A percentile compares a stretch with the other conserved stretches of the same genome.
These are phyloP conservation scores for Scolopax bukidnonensis DNA, from an alignment of 2,797 vertebrate genomes.

Conservation along the genomic window DNA sequence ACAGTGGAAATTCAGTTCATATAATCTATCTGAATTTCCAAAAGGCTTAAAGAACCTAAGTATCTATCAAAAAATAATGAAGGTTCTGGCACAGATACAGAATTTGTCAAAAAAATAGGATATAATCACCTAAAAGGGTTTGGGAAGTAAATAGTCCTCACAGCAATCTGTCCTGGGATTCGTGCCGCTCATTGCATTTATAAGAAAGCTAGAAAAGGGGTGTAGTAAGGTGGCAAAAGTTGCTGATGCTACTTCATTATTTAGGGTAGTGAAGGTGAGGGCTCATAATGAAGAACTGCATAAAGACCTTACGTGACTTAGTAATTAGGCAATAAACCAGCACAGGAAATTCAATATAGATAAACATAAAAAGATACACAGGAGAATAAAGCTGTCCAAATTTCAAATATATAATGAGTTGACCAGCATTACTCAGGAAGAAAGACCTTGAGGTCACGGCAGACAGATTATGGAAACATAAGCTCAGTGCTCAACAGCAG, in stretches of 20 bases:
- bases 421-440: neutral
- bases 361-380: neutral
- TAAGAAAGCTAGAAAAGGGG: neutral
- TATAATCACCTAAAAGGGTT: neutral
- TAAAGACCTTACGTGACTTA: neutral
- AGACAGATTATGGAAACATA: neutral
- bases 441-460: neutral
- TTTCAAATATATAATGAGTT: neutral
- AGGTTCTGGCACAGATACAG: neutral
- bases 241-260: neutral
- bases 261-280: neutral
- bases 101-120: neutral
- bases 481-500: neutral
- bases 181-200: rapidly evolving
- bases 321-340: neutral
- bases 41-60: neutral
- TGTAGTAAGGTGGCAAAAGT: neutral
- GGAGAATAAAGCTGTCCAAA: neutral
- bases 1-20: neutral
- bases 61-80: neutral
- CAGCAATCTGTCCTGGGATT: neutral
- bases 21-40: neutral
- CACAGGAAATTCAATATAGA: neutral
- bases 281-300: neutral
- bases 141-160: neutral